Percentiles rank a stretch among this genome's conserved stretches.
Evolutionary conservation across 2,888 invertebrate species (phyloP).

Genomic region (Xanthia icteritia): DNA sequence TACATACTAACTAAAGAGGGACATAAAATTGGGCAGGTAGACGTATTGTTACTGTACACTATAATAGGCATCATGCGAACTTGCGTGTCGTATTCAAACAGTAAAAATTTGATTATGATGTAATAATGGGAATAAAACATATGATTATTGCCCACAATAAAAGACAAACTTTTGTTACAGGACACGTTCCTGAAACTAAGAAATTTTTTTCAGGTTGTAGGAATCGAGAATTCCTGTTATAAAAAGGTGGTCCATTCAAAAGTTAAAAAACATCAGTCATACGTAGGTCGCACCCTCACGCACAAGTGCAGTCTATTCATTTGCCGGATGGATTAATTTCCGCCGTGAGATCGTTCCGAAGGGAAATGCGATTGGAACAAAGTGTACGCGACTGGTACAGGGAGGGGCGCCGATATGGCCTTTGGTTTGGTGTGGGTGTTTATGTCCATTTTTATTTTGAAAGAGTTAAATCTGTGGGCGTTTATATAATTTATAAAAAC

Average conservation of each 20-base stretch:
- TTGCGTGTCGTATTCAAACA: constrained; percentile 69
- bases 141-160: constrained; percentile 60
- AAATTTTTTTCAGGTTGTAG: background rate
- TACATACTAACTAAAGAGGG: constrained; percentile 30
- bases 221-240: constrained; percentile 21
- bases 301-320: constrained; percentile 89
- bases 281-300: constrained; percentile 79
- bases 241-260: constrained; percentile 44
- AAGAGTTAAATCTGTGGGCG: constrained; percentile 73
- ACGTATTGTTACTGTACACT: constrained; percentile 45
- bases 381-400: constrained; percentile 77
- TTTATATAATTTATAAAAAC: constrained; percentile 46
- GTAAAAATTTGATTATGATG: constrained; percentile 66
- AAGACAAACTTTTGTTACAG: constrained; percentile 46
- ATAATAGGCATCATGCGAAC: constrained; percentile 69
- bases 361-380: constrained; percentile 89
- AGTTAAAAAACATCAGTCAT: constrained; percentile 76
- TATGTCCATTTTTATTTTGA: constrained; percentile 79
- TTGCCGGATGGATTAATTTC: constrained; percentile 90
- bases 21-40: constrained; percentile 56
- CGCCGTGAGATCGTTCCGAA: constrained; percentile 88
- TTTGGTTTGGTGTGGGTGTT: constrained; percentile 60
- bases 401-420: constrained; percentile 80
- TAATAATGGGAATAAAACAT: constrained; percentile 63
- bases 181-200: constrained; percentile 9